These are phyloP conservation scores for Hyaena hyaena DNA, from an alignment of 2,113 vertebrate species.

Conservation along the genomic window DNA sequence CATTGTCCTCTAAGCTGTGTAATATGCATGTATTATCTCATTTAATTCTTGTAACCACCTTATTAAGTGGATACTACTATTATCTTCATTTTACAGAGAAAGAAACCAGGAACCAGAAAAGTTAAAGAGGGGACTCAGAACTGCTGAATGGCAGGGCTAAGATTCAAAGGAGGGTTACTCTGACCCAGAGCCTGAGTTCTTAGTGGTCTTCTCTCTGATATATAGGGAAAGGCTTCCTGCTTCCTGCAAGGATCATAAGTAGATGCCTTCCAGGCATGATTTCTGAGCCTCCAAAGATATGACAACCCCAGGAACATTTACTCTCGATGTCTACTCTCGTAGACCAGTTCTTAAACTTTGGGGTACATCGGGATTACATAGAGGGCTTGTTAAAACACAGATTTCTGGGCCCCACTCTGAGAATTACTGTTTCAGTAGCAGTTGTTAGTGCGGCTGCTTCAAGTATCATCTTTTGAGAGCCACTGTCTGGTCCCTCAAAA, in stretches of 20 bases:
- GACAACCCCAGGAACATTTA: conserved; percentile 16
- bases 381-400: neutral
- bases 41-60: conserved; percentile 1
- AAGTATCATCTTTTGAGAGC: neutral
- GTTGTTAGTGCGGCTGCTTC: neutral
- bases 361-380: neutral
- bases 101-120: conserved; percentile 18
- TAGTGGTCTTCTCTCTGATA: neutral
- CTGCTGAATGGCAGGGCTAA: neutral
- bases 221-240: neutral
- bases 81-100: conserved; percentile 21
- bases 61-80: neutral
- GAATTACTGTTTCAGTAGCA: neutral
- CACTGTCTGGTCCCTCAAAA: neutral
- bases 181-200: neutral
- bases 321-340: no score
- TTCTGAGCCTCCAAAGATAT: conserved; percentile 21
- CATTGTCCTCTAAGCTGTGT: neutral
- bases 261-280: neutral
- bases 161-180: neutral
- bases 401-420: neutral
- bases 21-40: neutral
- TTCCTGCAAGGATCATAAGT: conserved; percentile 35
- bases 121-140: neutral
- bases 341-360: neutral